A percentile compares a stretch with the other conserved stretches of the same genome.
phyloP scores from a whole-genome alignment of 92 coral and sea anemone species.

The Bergia sp. region DNA sequence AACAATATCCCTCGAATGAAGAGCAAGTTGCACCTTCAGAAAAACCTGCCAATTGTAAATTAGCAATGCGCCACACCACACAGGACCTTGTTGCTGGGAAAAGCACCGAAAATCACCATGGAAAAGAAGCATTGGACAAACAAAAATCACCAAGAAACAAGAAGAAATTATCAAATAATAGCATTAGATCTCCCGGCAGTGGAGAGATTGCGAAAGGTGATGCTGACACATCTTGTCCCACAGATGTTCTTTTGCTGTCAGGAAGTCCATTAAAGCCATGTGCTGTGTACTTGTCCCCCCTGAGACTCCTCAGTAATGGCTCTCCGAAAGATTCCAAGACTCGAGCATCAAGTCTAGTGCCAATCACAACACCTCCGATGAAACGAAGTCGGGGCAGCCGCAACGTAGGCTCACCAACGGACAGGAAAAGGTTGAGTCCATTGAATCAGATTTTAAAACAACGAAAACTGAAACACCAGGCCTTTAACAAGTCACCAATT shows the following conservation, averaged over 20 bases:
- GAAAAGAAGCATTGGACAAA: neutral
- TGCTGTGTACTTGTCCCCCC: constrained; percentile 1
- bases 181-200: neutral
- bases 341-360: neutral
- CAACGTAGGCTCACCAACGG: constrained; percentile 57
- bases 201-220: neutral
- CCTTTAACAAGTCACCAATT: constrained; percentile 52
- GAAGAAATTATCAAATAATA: neutral
- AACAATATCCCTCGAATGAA: neutral
- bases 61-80: neutral
- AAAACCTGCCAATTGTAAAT: neutral
- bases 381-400: constrained; percentile 55
- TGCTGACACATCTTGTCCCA: neutral
- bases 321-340: constrained; percentile 20
- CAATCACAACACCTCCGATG: constrained; percentile 48
- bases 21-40: neutral
- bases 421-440: constrained; percentile 78
- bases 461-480: constrained; percentile 68
- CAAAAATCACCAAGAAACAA: neutral
- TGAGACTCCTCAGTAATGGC: neutral
- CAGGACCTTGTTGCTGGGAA: neutral
- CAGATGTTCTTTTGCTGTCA: constrained; percentile 20
- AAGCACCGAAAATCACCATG: neutral
- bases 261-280: neutral
- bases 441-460: constrained; percentile 94